A percentile compares a stretch with the other conserved stretches of the same genome.
phyloP scores from a whole-genome alignment of 2,888 invertebrate species.

The Patella pellucida region DNA sequence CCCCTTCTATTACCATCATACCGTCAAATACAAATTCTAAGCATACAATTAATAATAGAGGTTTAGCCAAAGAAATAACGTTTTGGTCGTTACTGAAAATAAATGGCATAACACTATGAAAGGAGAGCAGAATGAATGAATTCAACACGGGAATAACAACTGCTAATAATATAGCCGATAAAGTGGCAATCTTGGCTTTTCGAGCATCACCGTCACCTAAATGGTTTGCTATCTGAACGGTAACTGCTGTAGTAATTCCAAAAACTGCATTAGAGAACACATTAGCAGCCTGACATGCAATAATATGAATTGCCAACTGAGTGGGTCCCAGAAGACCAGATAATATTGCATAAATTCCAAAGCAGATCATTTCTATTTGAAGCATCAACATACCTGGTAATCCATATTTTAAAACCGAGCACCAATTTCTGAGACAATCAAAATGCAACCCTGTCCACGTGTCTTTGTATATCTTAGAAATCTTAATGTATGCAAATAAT shows the following conservation, averaged over 20 bases:
- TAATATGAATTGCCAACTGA: not conserved
- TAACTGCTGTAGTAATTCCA: not conserved
- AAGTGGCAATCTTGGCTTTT: not conserved
- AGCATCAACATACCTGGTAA: not conserved
- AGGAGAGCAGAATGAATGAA: not conserved
- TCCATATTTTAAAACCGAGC: not conserved
- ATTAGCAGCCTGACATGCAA: not conserved
- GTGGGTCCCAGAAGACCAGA: not conserved
- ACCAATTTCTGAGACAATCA: not conserved
- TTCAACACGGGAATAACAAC: not conserved
- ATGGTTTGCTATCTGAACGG: not conserved
- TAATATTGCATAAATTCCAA: not conserved
- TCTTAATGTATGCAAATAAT: not conserved
- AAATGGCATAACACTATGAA: not conserved
- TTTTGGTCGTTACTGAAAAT: not conserved
- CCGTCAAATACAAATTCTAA: not conserved
- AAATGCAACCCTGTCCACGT: not conserved
- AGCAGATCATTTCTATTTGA: not conserved
- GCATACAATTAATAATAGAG: not conserved
- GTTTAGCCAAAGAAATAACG: not conserved
- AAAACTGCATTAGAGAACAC: not conserved
- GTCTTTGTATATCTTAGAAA: not conserved
- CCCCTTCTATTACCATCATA: not conserved
- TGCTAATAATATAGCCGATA: not conserved
- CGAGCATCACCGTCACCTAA: not conserved